Evolutionary conservation across 2,113 vertebrate species (phyloP), one percentile per base, ranked within the genome.

Genomic region (Propithecus coquereli): DNA sequence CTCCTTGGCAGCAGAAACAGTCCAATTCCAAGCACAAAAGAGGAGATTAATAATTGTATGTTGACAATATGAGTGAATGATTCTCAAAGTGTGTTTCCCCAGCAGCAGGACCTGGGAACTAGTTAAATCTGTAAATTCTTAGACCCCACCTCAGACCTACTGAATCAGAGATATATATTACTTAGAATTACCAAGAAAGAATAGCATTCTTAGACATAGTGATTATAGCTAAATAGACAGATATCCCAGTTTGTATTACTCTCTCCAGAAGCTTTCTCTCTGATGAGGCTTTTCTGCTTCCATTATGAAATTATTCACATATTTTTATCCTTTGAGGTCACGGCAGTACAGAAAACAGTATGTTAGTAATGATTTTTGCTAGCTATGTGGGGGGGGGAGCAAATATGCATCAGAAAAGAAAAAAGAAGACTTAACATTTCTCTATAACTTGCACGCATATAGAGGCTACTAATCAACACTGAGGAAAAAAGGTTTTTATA

Each of bases 291-390:
- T 76, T 94, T 80, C 65, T 86, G n/a, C 34, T 94, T 88, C 43
- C 18, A 57, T n/a, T 82, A 61, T 57, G 8, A 94, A 94, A 13
- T 86, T 17, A 73, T 45, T 74, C 61, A 65, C 70, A 79, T 91
- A 66, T 77, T 65, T 84, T 93, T 81, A 77, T 92, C 13, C 57
- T 92, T 43, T 94, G 54, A 94, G 88, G 47, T 95, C 85, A 88
- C 2, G 83, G 23, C 34, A 57, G 27, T 66, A 85, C 23, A 88
- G 25, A 96, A 86, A 91, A 66, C 12, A 84, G n/a, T 81, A 11
- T 65, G 50, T 82, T 77, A 88, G 61, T n/a, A 74, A 82, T 74
- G 11, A 43, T 66, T 90, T 97, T 91, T 74, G 5, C 50, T 91
- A 91, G 50, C 20, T 91, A 34, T 57, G 11, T 59, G 2, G 6